A percentile compares a stretch with the other conserved stretches of the same genome.
phyloP scores from a whole-genome alignment of 1,140 invertebrate genomes.

The Spodoptera litura region DNA sequence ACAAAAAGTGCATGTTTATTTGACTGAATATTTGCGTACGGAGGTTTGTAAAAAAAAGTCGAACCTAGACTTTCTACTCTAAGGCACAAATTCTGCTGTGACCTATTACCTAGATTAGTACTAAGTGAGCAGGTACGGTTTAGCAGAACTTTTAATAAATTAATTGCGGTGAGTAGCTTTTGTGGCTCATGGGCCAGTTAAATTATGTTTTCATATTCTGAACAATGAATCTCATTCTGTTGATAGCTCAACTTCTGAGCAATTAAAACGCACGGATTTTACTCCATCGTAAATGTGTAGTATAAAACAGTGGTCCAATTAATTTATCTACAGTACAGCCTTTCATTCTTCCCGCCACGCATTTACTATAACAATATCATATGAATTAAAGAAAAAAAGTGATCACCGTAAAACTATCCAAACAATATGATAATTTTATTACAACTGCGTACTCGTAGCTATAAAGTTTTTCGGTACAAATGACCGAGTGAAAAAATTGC shows the following conservation, averaged over 20 bases:
- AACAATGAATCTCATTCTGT: not conserved
- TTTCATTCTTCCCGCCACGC: not conserved
- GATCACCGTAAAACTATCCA: slow-evolving; percentile 38
- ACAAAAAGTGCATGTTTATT: too few relatives aligned
- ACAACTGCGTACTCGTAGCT: slow-evolving; percentile 16
- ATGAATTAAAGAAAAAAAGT: slow-evolving; percentile 26
- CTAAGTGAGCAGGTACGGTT: too few relatives aligned
- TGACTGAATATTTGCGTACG: too few relatives aligned
- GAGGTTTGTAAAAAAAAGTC: too few relatives aligned
- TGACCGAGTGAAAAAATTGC: slow-evolving; percentile 47
- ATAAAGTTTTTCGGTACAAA: slow-evolving; percentile 43
- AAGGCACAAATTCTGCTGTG: too few relatives aligned
- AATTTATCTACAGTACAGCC: not conserved
- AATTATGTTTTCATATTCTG: too few relatives aligned
- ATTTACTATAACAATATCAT: not conserved
- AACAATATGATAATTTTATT: slow-evolving; percentile 44
- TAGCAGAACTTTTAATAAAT: not conserved
- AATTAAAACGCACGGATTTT: slow-evolving; percentile 16
- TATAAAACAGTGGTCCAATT: slow-evolving; percentile 8
- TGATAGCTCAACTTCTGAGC: not conserved
- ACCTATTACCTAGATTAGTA: too few relatives aligned
- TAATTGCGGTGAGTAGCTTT: too few relatives aligned
- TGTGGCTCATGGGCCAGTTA: too few relatives aligned
- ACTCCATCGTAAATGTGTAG: slow-evolving; percentile 17
- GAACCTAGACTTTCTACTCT: too few relatives aligned